Conservation (phyloP, 1,140 invertebrate species). For the Gerris buenoi region DNA sequence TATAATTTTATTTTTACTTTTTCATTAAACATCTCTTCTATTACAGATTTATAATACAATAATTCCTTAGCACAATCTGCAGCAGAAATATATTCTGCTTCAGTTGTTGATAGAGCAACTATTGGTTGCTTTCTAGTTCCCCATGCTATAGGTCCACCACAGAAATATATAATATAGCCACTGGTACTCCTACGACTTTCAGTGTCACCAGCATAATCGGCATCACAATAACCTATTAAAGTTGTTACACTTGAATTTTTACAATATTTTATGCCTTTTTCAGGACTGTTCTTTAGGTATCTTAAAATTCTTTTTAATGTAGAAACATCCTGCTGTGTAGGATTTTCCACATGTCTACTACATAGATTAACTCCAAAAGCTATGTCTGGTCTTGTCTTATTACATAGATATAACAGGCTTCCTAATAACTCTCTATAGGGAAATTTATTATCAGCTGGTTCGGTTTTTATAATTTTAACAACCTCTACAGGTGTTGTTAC, state of each 20-base stretch:
- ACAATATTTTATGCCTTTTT: background rate
- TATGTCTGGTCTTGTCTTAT: background rate
- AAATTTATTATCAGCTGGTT: too few species aligned
- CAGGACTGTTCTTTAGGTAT: background rate
- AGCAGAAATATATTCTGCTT: background rate
- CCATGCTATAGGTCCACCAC: constrained; percentile 11
- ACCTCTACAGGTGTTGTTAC: too few species aligned
- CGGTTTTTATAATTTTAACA: too few species aligned
- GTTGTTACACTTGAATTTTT: background rate
- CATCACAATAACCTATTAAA: constrained; percentile 5
- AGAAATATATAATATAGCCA: constrained; percentile 13
- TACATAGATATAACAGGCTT: background rate
- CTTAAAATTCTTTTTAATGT: background rate
- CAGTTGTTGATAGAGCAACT: constrained; percentile 8
- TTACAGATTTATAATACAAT: background rate
- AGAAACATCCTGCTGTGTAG: background rate
- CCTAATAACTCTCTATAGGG: background rate
- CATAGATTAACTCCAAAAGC: background rate
- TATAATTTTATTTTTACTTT: background rate
- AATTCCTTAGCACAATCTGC: background rate
- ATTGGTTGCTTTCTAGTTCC: constrained; percentile 11
- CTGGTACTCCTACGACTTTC: constrained; percentile 7
- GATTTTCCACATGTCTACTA: background rate
- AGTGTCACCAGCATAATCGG: constrained; percentile 11
- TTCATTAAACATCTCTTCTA: background rate